Evolutionary conservation across 2,888 invertebrate species (phyloP).

Genomic region (Stratiomys singularior): DNA sequence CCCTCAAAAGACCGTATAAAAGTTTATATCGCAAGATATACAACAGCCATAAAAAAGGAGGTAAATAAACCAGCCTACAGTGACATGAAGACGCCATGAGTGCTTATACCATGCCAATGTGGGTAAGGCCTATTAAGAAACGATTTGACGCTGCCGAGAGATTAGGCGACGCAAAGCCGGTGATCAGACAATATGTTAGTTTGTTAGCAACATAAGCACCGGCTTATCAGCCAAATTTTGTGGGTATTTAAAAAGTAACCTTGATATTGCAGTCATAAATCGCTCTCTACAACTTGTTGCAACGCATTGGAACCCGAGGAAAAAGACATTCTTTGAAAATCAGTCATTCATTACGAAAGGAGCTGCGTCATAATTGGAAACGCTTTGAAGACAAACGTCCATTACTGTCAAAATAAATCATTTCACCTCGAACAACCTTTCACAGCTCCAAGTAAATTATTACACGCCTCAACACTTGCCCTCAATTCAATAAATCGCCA

Average conservation of each 20-base stretch:
- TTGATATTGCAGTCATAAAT: not conserved
- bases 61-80: not conserved
- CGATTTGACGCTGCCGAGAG: not conserved
- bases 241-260: not conserved
- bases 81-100: not conserved
- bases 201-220: not conserved
- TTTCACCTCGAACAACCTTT: not conserved
- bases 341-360: not conserved
- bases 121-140: not conserved
- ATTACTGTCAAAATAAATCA: not conserved
- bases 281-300: not conserved
- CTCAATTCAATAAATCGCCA: not conserved
- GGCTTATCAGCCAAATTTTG: not conserved
- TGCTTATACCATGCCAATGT: not conserved
- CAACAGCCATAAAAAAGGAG: not conserved
- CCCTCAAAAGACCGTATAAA: not conserved
- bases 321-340: not conserved
- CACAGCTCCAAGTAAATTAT: not conserved
- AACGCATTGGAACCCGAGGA: not conserved
- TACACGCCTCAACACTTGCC: not conserved
- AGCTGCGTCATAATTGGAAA: not conserved
- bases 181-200: not conserved
- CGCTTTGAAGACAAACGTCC: not conserved
- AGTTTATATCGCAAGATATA: not conserved
- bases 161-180: not conserved